Percentiles rank a stretch among this genome's conserved stretches.
phyloP scores from a whole-genome alignment of 2,888 invertebrate species.

The Neria commutata region DNA sequence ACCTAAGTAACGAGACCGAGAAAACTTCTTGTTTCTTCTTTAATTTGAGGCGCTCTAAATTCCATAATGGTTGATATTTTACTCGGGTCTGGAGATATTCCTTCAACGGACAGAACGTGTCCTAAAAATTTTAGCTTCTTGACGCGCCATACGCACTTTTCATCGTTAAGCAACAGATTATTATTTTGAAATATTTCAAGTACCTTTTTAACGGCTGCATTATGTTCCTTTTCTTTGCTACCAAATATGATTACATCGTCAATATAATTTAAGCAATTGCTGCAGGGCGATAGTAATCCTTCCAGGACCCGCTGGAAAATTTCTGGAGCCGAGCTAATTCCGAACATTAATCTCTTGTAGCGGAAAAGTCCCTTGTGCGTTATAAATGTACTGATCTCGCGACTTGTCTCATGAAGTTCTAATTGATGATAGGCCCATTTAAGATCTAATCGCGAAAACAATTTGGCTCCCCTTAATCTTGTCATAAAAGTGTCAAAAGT shows the following conservation, averaged over 20 bases:
- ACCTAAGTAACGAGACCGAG: constrained; percentile 14
- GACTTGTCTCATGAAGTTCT: not conserved
- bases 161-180: not conserved
- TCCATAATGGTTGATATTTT: not conserved
- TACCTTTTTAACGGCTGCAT: not conserved
- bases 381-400: not conserved
- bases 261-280: not conserved
- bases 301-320: not conserved
- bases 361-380: not conserved
- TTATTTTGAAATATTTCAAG: not conserved
- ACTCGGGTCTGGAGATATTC: not conserved
- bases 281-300: not conserved
- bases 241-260: constrained; percentile 1
- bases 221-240: not conserved
- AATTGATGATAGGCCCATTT: constrained; percentile 45
- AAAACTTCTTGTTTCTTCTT: constrained; percentile 18
- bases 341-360: not conserved
- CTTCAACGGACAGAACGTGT: not conserved
- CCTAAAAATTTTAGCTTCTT: not conserved
- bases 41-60: constrained; percentile 8
- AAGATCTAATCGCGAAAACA: not conserved
- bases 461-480: not conserved
- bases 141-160: not conserved
- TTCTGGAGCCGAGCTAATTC: not conserved
- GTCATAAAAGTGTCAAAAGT: not conserved